These are phyloP conservation scores for Taeniopygia guttata DNA, from an alignment of 2,797 vertebrate species.

Conservation along the genomic window DNA sequence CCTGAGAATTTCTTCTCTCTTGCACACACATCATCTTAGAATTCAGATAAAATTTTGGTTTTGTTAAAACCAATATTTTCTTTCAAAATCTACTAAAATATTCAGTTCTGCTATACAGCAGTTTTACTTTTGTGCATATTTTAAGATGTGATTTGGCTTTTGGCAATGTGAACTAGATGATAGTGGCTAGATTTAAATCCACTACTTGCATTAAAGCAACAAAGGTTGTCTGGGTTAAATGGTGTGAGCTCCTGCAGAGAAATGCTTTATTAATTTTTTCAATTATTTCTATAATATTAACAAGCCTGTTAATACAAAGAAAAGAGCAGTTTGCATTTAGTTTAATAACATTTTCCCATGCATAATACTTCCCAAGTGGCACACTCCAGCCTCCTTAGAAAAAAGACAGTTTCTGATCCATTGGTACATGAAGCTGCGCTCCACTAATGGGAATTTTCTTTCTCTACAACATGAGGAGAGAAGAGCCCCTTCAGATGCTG, in stretches of 20 bases:
- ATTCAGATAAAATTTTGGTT: neutral
- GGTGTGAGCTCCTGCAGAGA: neutral
- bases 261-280: neutral
- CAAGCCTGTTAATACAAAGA: neutral
- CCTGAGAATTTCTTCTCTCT: neutral
- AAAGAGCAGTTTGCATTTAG: neutral
- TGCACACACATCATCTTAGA: neutral
- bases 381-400: neutral
- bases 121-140: neutral
- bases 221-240: neutral
- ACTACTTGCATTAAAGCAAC: neutral
- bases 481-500: neutral
- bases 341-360: neutral
- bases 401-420: neutral
- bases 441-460: neutral
- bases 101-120: neutral
- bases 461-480: neutral
- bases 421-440: neutral
- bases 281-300: neutral
- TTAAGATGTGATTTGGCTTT: neutral
- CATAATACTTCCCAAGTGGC: neutral
- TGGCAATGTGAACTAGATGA: neutral
- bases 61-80: neutral
- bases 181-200: neutral
- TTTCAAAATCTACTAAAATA: neutral